Percentiles rank a stretch among this genome's conserved stretches.
Evolutionary conservation across 2,888 invertebrate species (phyloP).

Genomic region (Drosophila planitibia): DNA sequence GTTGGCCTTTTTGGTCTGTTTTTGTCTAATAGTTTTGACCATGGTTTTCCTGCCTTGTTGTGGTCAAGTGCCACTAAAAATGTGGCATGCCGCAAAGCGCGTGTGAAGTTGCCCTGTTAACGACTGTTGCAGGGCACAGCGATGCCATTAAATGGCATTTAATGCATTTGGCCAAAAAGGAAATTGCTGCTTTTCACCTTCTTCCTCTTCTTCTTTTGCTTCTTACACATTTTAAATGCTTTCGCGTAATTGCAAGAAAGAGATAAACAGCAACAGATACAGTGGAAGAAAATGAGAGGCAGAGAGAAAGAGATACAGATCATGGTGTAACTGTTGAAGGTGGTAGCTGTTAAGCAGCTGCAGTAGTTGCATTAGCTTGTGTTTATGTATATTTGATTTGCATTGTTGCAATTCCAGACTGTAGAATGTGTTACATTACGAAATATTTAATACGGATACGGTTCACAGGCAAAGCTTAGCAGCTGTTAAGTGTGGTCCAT

Average conservation of each 20-base stretch:
- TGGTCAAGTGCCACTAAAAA: conserved; percentile 2
- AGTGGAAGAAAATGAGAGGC: background rate
- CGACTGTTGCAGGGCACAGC: background rate
- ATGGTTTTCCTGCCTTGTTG: background rate
- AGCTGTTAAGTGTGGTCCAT: background rate
- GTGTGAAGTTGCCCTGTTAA: background rate
- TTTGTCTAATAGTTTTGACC: background rate
- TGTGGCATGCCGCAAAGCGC: background rate
- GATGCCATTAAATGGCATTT: background rate
- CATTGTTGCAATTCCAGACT: background rate
- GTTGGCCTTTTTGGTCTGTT: background rate
- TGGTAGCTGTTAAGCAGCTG: background rate
- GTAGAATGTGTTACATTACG: background rate
- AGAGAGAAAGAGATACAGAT: background rate
- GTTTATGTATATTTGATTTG: background rate
- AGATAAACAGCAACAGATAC: background rate
- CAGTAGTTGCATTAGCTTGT: background rate
- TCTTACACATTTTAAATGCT: background rate
- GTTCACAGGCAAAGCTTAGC: background rate
- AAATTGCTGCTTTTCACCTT: background rate
- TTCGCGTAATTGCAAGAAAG: background rate
- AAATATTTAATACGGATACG: background rate
- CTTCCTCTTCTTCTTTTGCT: background rate
- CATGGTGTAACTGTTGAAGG: background rate
- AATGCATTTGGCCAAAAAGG: background rate